Evolutionary conservation across 2,888 invertebrate genomes (phyloP).

Genomic region (Hermodice carunculata): DNA sequence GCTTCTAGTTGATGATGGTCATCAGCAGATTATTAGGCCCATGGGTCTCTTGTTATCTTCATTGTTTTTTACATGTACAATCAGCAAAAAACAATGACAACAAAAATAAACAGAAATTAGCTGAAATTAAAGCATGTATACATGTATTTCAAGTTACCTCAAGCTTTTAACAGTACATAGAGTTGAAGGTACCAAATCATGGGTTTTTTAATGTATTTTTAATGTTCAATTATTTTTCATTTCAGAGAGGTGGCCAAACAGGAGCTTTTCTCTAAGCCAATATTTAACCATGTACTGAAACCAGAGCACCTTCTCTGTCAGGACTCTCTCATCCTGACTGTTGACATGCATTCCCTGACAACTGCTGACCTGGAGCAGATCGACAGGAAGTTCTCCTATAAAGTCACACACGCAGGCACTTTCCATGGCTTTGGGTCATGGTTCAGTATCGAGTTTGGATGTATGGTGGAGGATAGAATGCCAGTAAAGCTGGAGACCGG

Average conservation of each 20-base stretch:
- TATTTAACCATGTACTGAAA: conserved; percentile 41
- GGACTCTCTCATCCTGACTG: conserved; percentile 30
- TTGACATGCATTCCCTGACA: conserved; percentile 41
- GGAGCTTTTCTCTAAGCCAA: conserved; percentile 44
- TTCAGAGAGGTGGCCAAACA: conserved; percentile 39
- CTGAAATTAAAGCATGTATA: too few species aligned
- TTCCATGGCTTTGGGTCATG: conserved; percentile 52
- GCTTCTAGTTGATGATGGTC: too few species aligned
- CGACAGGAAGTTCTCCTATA: conserved; percentile 37
- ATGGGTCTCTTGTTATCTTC: too few species aligned
- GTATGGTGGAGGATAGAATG: conserved; percentile 26
- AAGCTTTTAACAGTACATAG: too few species aligned
- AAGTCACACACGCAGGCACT: conserved; percentile 31
- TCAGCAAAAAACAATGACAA: too few species aligned
- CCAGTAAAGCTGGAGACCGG: conserved; percentile 44
- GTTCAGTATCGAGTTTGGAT: conserved; percentile 48
- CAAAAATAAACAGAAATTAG: too few species aligned
- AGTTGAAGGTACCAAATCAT: not conserved
- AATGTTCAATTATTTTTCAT: conserved; percentile 10
- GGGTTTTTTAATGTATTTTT: not conserved
- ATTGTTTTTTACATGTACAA: too few species aligned
- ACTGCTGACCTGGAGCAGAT: conserved; percentile 44
- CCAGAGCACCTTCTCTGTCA: conserved; percentile 39
- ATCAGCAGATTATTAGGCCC: too few species aligned
- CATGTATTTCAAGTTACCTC: too few species aligned